Evolutionary conservation across 2,888 invertebrate species (phyloP), one percentile per base, ranked within the genome.

Genomic region (Cyrtodaria siliqua): DNA sequence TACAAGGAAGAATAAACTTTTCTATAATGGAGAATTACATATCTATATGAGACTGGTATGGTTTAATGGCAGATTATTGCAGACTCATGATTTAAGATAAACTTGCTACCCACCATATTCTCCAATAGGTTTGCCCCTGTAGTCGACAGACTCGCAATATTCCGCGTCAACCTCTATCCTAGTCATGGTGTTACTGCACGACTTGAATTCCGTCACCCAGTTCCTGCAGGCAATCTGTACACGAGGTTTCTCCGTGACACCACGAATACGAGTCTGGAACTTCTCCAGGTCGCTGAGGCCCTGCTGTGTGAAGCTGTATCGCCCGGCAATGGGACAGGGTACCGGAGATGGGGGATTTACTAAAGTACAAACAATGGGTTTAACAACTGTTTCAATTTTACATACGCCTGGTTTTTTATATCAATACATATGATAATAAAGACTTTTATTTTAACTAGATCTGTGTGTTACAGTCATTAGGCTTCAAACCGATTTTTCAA

Each of bases 121-220:
- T 86, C 93, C 92, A 67, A 98, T 96, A 1, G 99, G 99, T 86
- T 97, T 95, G 56, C 98, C 99, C 88, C 97, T 95, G 93, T 98
- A 96, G 94, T 99, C 99, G 3, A 99, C 98, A n/a, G 98, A 96
- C 24, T 98, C 94, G 91, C 99, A 99, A 91, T 98, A 98, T 85
- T 97, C 98, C 89, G 98, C 98, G 93, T 99, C 99, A 60, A 99
- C 96, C 64, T 96, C 95, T 87, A 99, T 96, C 91, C 97, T 97
- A 92, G 98, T 98, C 92, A 92, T 90, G 64, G 99, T 98, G 1
- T 96, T 96, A 93, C 97, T 98, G 90, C 99, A 99, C 0, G 98
- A 98, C 79, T 98, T 97, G 90, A 99, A 96, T 93, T 99, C 98
- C 0, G 98, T 98, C 79, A 98, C 97, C 90, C 97, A 97, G 89